phyloP scores from a whole-genome alignment of 2,797 vertebrate genomes.

The Pipistrellus kuhlii region DNA sequence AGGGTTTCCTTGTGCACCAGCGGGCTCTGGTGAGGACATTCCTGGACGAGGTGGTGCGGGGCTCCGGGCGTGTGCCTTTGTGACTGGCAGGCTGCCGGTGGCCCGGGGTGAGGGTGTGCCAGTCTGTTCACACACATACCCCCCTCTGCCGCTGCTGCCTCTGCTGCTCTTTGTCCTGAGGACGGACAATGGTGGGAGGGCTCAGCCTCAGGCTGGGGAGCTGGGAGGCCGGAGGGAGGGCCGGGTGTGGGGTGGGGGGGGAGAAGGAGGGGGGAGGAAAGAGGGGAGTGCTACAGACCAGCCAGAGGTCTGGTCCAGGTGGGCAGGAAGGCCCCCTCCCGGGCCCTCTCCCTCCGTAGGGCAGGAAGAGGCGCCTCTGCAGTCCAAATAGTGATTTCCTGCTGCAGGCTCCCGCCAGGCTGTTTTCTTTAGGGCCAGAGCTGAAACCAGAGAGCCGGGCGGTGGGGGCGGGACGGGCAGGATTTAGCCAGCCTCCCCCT shows the following conservation, averaged over 20 bases:
- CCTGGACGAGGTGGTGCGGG: background rate
- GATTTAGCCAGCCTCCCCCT: slow-evolving; percentile 74
- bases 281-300: background rate
- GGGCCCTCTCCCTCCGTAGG: background rate
- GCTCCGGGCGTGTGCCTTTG: background rate
- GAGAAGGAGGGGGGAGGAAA: background rate
- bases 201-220: background rate
- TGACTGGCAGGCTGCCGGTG: background rate
- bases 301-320: slow-evolving; percentile 57
- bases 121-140: too few species aligned
- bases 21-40: background rate
- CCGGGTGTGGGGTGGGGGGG: background rate
- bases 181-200: background rate
- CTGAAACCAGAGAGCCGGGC: slow-evolving; percentile 84
- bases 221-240: background rate
- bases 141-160: background rate
- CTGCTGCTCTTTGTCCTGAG: background rate
- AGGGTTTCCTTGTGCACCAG: background rate
- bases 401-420: slow-evolving; percentile 79
- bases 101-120: background rate
- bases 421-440: slow-evolving; percentile 86
- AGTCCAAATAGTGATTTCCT: slow-evolving; percentile 91
- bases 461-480: slow-evolving; percentile 75
- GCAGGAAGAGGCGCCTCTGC: slow-evolving; percentile 90
- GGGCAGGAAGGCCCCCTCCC: slow-evolving; percentile 70